phyloP scores from a whole-genome alignment of 2,888 invertebrate genomes.

The Meiosimyza decipiens region DNA sequence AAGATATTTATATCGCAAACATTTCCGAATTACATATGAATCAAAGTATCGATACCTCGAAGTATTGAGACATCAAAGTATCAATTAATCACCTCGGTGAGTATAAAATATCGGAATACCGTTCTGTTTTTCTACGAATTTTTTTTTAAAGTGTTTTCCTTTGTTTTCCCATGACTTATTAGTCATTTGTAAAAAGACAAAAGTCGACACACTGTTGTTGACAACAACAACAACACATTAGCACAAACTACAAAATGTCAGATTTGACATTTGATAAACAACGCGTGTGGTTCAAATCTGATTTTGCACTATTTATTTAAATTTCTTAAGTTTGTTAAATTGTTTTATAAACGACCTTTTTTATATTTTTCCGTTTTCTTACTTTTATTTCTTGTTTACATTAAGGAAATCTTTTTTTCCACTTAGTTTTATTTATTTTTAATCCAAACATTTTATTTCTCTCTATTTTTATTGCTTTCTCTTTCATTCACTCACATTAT shows the following conservation, averaged over 20 bases:
- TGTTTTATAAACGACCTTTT: too few species aligned
- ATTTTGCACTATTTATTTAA: not conserved
- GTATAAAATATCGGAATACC: too few species aligned
- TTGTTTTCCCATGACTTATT: not conserved
- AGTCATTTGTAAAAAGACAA: too few species aligned
- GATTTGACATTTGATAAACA: slow-evolving; percentile 12
- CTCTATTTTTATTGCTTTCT: slow-evolving; percentile 2
- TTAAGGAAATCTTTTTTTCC: not conserved
- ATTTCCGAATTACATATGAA: too few species aligned
- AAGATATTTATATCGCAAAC: too few species aligned
- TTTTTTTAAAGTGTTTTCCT: not conserved
- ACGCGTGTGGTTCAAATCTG: too few species aligned
- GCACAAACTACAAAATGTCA: slow-evolving; percentile 17
- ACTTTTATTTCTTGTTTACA: slow-evolving; percentile 2
- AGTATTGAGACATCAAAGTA: too few species aligned
- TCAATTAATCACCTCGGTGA: too few species aligned
- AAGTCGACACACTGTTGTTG: not conserved
- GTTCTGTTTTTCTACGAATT: not conserved
- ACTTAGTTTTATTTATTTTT: not conserved
- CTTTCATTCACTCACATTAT: not conserved
- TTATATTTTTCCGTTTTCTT: too few species aligned
- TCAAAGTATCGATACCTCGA: too few species aligned
- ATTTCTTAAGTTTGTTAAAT: not conserved
- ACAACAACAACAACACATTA: slow-evolving; percentile 1
- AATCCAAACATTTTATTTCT: not conserved